phyloP scores from a whole-genome alignment of 2,888 invertebrate genomes.

The Ormyrus rosae region DNA sequence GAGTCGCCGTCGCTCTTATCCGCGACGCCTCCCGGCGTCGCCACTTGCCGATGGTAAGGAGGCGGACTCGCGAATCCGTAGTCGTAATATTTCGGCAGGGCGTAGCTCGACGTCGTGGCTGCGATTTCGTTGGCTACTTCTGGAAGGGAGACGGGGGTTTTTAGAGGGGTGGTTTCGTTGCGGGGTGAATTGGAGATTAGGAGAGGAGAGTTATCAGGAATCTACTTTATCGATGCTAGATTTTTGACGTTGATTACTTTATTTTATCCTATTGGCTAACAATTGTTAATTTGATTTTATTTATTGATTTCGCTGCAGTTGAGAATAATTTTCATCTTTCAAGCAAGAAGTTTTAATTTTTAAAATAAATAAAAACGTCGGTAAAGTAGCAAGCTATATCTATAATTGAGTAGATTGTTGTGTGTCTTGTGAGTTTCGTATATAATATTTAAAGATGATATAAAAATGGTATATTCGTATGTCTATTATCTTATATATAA shows the following conservation, averaged over 20 bases:
- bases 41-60: conserved; percentile 35
- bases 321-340: too few relatives aligned
- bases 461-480: too few relatives aligned
- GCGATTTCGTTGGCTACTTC: background rate
- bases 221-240: conserved; percentile 44
- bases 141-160: background rate
- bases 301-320: too few relatives aligned
- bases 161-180: too few relatives aligned
- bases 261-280: background rate
- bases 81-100: conserved; percentile 20
- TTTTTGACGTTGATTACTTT: background rate
- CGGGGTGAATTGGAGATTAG: background rate
- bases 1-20: conserved; percentile 29
- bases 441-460: too few relatives aligned
- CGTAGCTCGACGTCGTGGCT: background rate
- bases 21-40: conserved; percentile 31
- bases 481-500: too few relatives aligned
- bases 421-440: too few relatives aligned
- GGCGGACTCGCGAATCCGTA: background rate
- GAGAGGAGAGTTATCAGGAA: conserved; percentile 15
- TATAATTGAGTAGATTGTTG: too few relatives aligned
- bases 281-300: too few relatives aligned
- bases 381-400: too few relatives aligned
- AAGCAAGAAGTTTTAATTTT: too few relatives aligned
- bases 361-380: too few relatives aligned